Evolutionary conservation across 2,113 vertebrate species (phyloP).

Genomic region (Laticauda colubrina): DNA sequence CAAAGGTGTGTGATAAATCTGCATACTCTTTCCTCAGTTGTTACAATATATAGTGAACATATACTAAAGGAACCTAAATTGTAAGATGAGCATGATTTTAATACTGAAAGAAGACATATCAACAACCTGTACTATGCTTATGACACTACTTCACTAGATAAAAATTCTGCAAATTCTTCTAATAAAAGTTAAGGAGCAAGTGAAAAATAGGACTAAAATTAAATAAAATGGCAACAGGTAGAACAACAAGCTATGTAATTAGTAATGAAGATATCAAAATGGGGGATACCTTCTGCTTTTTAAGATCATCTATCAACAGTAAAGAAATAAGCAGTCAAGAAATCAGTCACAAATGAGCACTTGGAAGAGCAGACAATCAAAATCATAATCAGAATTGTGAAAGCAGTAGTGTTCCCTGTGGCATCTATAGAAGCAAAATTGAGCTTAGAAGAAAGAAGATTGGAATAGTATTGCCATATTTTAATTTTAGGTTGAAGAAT

Average conservation of each 20-base stretch:
- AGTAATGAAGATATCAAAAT: not conserved
- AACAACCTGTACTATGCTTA: not conserved
- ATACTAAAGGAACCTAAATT: not conserved
- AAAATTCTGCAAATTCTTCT: not conserved
- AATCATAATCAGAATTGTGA: not conserved
- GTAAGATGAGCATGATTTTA: not conserved
- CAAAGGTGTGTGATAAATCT: not conserved
- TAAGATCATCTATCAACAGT: not conserved
- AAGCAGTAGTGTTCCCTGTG: not conserved
- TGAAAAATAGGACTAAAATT: not conserved
- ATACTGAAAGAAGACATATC: not conserved
- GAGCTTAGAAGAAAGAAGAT: not conserved
- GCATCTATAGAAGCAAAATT: not conserved
- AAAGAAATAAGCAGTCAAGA: not conserved
- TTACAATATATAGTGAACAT: not conserved
- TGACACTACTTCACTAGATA: not conserved
- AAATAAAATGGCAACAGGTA: not conserved
- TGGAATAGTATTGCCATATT: not conserved
- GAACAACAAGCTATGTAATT: not conserved
- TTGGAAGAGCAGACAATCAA: not conserved
- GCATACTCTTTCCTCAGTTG: not conserved
- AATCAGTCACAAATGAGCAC: not conserved
- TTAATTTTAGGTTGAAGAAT: not conserved
- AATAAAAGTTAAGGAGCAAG: not conserved
- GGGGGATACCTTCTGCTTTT: not conserved